These are phyloP conservation scores for Habropoda laboriosa DNA, from an alignment of 1,140 invertebrate species.

Conservation along the genomic window DNA sequence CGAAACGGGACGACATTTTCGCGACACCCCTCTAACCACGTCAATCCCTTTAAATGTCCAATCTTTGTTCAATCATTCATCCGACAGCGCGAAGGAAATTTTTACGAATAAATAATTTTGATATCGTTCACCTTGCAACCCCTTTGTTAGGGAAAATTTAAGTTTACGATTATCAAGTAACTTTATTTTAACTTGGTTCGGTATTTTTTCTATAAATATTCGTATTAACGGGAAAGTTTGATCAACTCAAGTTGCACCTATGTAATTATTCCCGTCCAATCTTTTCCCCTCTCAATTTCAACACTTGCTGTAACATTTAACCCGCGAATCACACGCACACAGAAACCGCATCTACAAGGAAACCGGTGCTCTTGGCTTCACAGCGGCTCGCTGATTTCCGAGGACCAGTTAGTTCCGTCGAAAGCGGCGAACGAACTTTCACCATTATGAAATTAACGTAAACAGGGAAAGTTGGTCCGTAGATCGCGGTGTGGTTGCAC, in stretches of 20 bases:
- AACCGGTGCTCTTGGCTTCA: not conserved
- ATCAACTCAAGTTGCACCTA: too few species aligned
- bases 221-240: too few species aligned
- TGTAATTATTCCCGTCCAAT: not conserved
- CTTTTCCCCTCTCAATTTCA: not conserved
- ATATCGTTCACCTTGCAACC: too few species aligned
- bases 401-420: conserved; percentile 14
- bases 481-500: not conserved
- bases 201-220: too few species aligned
- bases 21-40: not conserved
- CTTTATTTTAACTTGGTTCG: too few species aligned
- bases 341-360: too few species aligned
- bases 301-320: not conserved
- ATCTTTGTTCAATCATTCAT: too few species aligned
- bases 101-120: too few species aligned
- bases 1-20: not conserved
- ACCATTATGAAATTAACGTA: conserved; percentile 33
- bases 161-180: too few species aligned
- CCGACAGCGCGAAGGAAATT: too few species aligned
- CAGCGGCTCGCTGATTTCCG: not conserved
- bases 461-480: conserved; percentile 9
- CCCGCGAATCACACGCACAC: not conserved
- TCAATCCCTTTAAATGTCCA: not conserved
- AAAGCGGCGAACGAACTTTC: conserved; percentile 25
- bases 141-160: too few species aligned